Evolutionary conservation across 2,113 vertebrate genomes (phyloP), one percentile per base, ranked within the genome.

Genomic region (Myodes glareolus): DNA sequence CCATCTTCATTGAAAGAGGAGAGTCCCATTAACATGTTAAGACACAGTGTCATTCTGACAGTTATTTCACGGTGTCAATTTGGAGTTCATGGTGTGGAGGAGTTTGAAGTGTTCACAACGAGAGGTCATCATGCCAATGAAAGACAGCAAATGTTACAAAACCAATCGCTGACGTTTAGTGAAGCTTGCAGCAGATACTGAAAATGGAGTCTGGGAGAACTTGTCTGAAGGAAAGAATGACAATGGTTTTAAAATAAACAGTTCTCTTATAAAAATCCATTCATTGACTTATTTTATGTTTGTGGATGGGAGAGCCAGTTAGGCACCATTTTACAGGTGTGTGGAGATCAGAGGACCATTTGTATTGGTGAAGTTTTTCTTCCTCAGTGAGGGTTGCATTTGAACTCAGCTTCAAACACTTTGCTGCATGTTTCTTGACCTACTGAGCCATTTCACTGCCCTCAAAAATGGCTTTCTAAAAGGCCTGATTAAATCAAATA

Each of bases 401-500:
- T 19, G 39, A 65, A 65, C 39, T 85, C 23, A 45, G 11, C 25
- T 63, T 8, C 42, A 33, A 27, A 45, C 14, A 11, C 7, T 31
- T 29, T 13, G 13, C 39, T 45, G 82, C 12, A 10, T 31, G 25
- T 85, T 42, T 63, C 58, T 65, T 85, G n/a, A 61, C 25, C 27
- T 65, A 10, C 27, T 85, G 58, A 85, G 81, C 27, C 14, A 29
- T 31, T 7, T 31, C 25, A 42, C 23, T 10, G 16, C 7, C 16
- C 19, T 65, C 86, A 72, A 78, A 94, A 85, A 16, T 3, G 42
- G 5, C n/a, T 95, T 93, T 84, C 29, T 52, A 67, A 73, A 92
- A 81, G 73, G 5, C 21, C 47, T 94, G 36, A 84, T 93, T 82
- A 90, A 93, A 84, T 96, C 63, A 95, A n/a, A 88, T 39, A 72